These are phyloP conservation scores for Trachelus iudaicus DNA, from an alignment of 2,888 invertebrate genomes.

Conservation along the genomic window DNA sequence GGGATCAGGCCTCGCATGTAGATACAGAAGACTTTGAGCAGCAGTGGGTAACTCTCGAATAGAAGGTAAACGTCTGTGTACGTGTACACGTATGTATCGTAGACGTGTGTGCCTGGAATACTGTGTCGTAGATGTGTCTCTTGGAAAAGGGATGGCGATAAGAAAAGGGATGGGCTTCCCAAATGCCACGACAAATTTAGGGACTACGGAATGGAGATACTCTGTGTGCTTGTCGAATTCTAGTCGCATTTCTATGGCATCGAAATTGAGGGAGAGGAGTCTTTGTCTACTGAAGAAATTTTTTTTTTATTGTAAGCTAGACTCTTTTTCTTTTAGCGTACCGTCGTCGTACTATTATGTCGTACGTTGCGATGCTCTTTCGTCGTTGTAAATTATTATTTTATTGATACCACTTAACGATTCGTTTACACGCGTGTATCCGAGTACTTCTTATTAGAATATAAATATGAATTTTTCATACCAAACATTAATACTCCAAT, in stretches of 20 bases:
- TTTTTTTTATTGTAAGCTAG: neutral
- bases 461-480: neutral
- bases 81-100: neutral
- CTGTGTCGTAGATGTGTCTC: neutral
- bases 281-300: neutral
- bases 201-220: conserved; percentile 51
- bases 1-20: neutral
- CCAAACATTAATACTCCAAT: neutral
- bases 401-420: neutral
- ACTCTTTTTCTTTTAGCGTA: too few relatives aligned
- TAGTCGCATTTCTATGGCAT: conserved; percentile 43
- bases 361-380: neutral
- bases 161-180: neutral
- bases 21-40: neutral
- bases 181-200: conserved; percentile 44
- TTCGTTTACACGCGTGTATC: neutral
- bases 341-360: neutral
- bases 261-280: neutral
- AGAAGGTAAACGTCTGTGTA: neutral
- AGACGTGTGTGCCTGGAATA: neutral
- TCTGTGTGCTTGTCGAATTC: conserved; percentile 42
- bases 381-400: neutral
- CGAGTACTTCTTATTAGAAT: neutral
- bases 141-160: neutral
- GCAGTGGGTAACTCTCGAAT: neutral